These are phyloP conservation scores for Tiliacea aurago DNA, from an alignment of 2,888 invertebrate genomes.

Conservation along the genomic window DNA sequence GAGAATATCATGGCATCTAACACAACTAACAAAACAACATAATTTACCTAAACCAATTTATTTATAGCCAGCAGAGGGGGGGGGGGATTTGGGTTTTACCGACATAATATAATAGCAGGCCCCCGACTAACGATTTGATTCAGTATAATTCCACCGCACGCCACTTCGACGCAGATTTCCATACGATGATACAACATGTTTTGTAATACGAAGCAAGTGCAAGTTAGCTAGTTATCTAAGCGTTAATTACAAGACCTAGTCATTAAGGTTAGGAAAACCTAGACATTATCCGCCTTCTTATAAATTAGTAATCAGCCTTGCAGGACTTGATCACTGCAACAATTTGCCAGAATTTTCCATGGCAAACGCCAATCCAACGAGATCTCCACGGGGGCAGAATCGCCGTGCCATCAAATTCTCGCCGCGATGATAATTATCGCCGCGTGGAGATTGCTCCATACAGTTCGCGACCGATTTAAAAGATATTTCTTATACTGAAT, in stretches of 20 bases:
- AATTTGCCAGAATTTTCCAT: background rate
- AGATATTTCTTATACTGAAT: no score
- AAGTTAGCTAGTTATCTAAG: slow-evolving; percentile 7
- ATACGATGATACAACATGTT: slow-evolving; percentile 39
- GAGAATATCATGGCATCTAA: background rate
- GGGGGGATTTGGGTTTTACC: slow-evolving; percentile 58
- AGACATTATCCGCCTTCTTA: slow-evolving; percentile 1
- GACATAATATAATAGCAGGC: background rate
- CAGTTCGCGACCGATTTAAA: no score
- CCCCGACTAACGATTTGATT: slow-evolving; percentile 10
- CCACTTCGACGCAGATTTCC: slow-evolving; percentile 14
- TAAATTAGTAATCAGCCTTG: slow-evolving; percentile 11
- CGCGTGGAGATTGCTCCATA: no score
- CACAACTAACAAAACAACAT: slow-evolving; percentile 5
- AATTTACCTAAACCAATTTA: slow-evolving; percentile 13
- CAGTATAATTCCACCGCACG: slow-evolving; percentile 51
- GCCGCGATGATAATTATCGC: no score
- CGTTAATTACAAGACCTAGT: slow-evolving; percentile 22
- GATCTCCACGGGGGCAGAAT: no score
- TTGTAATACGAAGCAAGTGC: slow-evolving; percentile 29
- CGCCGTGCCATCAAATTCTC: no score
- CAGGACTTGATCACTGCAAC: background rate
- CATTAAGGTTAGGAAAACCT: slow-evolving; percentile 22
- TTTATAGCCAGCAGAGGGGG: background rate
- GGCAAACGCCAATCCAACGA: no score